phyloP scores from a whole-genome alignment of 2,113 vertebrate genomes.

The Panthera tigris region DNA sequence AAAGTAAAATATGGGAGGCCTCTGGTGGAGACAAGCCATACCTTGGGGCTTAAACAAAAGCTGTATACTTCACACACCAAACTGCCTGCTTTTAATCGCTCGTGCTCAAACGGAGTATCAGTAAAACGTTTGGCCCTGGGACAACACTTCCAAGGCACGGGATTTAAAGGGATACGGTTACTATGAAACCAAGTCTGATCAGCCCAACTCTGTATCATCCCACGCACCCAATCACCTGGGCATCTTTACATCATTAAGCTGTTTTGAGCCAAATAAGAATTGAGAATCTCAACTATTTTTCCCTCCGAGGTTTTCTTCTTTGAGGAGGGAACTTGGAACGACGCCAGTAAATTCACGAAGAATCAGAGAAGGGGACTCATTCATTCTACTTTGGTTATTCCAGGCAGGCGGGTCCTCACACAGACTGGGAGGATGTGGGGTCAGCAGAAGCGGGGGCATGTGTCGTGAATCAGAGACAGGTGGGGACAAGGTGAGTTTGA shows the following conservation, averaged over 20 bases:
- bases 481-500: background rate
- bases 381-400: background rate
- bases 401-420: background rate
- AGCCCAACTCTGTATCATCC: background rate
- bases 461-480: background rate
- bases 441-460: background rate
- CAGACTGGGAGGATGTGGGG: background rate
- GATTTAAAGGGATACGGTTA: slow-evolving; percentile 21
- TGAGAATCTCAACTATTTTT: background rate
- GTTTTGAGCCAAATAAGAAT: background rate
- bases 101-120: background rate
- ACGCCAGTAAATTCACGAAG: background rate
- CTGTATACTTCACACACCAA: slow-evolving; percentile 3
- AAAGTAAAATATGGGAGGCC: slow-evolving; percentile 76
- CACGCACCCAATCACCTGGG: background rate
- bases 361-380: background rate
- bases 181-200: slow-evolving; percentile 46
- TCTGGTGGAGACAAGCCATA: slow-evolving; percentile 68
- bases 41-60: slow-evolving; percentile 63
- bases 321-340: background rate
- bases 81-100: slow-evolving; percentile 21
- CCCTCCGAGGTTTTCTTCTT: background rate
- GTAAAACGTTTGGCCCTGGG: background rate
- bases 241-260: background rate
- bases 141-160: background rate